Percentiles rank a stretch among this genome's conserved stretches.
Evolutionary conservation across 1,140 invertebrate genomes (phyloP).

Genomic region (Tachypleus tridentatus): DNA sequence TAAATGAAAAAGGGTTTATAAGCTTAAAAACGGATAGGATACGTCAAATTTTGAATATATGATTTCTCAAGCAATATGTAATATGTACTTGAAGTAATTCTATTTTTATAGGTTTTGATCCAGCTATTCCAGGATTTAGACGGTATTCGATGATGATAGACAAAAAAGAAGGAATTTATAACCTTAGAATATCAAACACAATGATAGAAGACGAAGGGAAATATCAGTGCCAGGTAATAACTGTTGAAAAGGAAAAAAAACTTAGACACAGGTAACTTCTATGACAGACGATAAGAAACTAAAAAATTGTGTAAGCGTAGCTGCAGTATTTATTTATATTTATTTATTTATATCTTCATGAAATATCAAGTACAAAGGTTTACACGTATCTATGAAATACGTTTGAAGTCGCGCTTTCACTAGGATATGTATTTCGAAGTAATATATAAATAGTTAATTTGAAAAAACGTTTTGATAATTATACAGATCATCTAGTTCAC

Average conservation of each 20-base stretch:
- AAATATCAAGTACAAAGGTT: background rate
- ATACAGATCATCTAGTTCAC: too few species aligned
- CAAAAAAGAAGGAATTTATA: conserved; percentile 62
- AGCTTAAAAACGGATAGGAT: too few species aligned
- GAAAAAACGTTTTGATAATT: too few species aligned
- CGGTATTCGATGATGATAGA: conserved; percentile 75
- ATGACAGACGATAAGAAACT: background rate
- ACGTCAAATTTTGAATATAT: too few species aligned
- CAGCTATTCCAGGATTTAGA: conserved; percentile 69
- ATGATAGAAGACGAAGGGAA: conserved; percentile 76
- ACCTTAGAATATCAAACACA: conserved; percentile 69
- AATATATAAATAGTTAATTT: too few species aligned
- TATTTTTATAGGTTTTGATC: conserved; percentile 52
- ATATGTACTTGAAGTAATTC: background rate
- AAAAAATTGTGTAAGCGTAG: background rate
- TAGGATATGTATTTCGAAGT: background rate
- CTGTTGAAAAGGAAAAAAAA: conserved; percentile 2
- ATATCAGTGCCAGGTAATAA: conserved; percentile 76
- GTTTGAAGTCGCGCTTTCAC: background rate
- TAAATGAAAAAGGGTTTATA: too few species aligned
- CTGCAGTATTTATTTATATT: background rate
- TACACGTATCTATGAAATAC: background rate
- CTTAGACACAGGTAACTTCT: background rate
- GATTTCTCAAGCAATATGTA: too few species aligned
- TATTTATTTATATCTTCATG: too few species aligned